Conservation (phyloP, 2,888 invertebrate genomes). For the Parnassius mnemosyne region DNA sequence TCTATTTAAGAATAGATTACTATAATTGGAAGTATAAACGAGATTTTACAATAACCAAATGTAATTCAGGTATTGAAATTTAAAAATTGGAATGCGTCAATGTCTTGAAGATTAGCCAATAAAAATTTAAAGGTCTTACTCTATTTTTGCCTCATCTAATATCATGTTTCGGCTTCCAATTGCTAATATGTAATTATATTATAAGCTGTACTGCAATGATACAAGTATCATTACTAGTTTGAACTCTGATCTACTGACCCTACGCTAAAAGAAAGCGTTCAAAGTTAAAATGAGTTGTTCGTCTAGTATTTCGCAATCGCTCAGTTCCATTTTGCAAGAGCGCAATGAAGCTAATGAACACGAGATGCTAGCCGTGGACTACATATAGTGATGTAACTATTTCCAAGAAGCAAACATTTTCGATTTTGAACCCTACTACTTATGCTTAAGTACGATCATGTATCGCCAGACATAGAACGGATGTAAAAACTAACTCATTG, state of each 20-base stretch:
- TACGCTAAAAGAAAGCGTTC: slow-evolving; percentile 16
- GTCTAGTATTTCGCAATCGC: slow-evolving; percentile 47
- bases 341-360: slow-evolving; percentile 63
- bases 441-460: not conserved
- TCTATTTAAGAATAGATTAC: too few relatives aligned
- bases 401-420: not conserved
- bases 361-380: slow-evolving; percentile 37
- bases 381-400: slow-evolving; percentile 57
- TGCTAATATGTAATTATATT: too few relatives aligned
- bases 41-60: too few relatives aligned
- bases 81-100: too few relatives aligned
- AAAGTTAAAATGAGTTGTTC: slow-evolving; percentile 24
- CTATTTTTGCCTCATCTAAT: too few relatives aligned
- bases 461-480: not conserved
- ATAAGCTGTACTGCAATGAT: too few relatives aligned
- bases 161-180: too few relatives aligned
- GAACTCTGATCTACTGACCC: slow-evolving; percentile 6
- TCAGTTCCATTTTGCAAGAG: slow-evolving; percentile 51
- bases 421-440: slow-evolving; percentile 11
- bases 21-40: too few relatives aligned
- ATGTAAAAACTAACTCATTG: slow-evolving; percentile 16
- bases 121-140: too few relatives aligned
- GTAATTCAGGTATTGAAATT: too few relatives aligned
- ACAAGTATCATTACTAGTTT: not conserved
- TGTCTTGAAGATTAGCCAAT: too few relatives aligned